Evolutionary conservation across 2,113 vertebrate species (phyloP), one percentile per base, ranked within the genome.

Genomic region (Cygnus buccinator): DNA sequence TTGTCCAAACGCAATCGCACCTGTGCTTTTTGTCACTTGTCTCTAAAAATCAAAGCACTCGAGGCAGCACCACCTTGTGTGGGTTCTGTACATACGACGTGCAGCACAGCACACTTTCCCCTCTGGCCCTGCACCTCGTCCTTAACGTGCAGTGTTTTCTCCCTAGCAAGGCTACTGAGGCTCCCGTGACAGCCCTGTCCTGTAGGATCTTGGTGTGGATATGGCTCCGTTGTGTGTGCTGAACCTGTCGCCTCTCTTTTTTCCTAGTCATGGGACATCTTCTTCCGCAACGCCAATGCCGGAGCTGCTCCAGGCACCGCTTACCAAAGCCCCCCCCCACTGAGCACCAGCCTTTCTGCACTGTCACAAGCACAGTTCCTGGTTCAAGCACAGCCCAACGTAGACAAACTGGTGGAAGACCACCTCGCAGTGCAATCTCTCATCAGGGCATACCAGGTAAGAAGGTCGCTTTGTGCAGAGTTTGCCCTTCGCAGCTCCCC

Each of bases 371-470:
- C 97, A 21, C 98, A 98, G 93, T 96, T 97, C 21, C 76, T 98
- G 96, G 96, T 98, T 67, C 98, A 96, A 33, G 96, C 97, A 10
- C 98, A 98, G 94, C 98, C 98, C 72, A 98, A 98, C 0, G 97
- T 99, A 91, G 98, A 99, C 95, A 99, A 99, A 80, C 98, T 99
- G 57, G 98, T 99, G 95, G 98, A 98, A 90, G 99, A 99, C 91
- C 99, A 99, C 74, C 97, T 99, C 8, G 99, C 99, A 0, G 99
- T 99, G 18, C 99, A 99, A 4, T 98, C 99, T 7, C 99, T 99
- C 83, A 99, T 99, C 96, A 98, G 99, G 88, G 99, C 99, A 0
- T 99, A 99, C 84, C 99, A 99, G 99, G 99, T 99, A 97, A 96
- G 97, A 29, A 31, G 35, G 2, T n/a, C 4, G 52, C 3, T 4